phyloP scores from a whole-genome alignment of 2,113 vertebrate genomes.

The Pseudolaguvia tuberculata region DNA sequence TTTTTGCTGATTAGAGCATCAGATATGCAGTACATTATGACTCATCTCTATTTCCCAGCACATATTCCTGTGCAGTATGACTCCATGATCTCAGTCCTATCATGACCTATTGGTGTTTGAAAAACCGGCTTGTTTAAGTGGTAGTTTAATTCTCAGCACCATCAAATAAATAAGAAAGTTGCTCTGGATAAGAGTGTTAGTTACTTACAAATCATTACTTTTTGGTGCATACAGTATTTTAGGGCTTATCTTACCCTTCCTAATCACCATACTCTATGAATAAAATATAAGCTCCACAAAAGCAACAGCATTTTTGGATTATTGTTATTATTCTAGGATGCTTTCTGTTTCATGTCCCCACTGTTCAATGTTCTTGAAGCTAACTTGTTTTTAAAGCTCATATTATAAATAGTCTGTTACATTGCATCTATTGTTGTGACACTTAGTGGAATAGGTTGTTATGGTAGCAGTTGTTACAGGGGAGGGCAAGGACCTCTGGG shows the following conservation, averaged over 20 bases:
- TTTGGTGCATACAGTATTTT: neutral
- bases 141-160: too few relatives aligned
- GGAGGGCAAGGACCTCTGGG: too few relatives aligned
- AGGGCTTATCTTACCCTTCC: neutral
- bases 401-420: neutral
- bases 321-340: neutral
- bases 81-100: neutral
- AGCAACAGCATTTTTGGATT: constrained; percentile 3
- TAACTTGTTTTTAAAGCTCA: neutral
- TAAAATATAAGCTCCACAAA: constrained; percentile 36
- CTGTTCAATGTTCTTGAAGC: neutral
- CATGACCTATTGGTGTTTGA: neutral
- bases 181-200: too few relatives aligned
- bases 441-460: constrained; percentile 7
- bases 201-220: too few relatives aligned
- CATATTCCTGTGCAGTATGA: neutral
- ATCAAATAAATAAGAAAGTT: too few relatives aligned
- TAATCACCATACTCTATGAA: constrained; percentile 21
- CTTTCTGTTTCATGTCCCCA: neutral
- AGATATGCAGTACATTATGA: neutral
- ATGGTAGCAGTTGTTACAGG: neutral
- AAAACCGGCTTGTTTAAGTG: too few relatives aligned
- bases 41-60: neutral
- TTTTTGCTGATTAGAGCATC: constrained; percentile 5
- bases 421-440: neutral